Evolutionary conservation across 2,113 vertebrate species (phyloP), one percentile per base, ranked within the genome.

Genomic region (Brevimyrus niger): DNA sequence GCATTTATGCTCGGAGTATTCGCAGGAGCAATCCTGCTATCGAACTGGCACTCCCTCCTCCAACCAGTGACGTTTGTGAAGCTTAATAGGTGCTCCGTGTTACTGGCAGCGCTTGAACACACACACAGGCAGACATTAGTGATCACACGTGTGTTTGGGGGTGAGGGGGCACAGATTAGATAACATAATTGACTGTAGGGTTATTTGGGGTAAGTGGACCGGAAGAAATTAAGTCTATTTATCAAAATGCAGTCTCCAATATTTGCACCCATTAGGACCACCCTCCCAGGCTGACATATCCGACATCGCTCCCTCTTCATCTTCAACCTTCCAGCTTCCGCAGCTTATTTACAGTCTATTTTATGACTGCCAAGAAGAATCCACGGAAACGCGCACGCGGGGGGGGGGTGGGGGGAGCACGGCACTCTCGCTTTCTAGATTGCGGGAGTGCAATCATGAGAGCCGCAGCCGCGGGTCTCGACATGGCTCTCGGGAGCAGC

Each of bases 211-310:
- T 84, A 89, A 61, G 53, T 35, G 46, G 46, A 38, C 46, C 46
- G 38, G 51, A 55, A 89, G 44, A 80, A 88, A 48, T 86, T 10
- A 86, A 88, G 8, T 80, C 88, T 47, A 82, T 35, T 27, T 73
- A 88, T n/a, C 21, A 23, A 23, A 23, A 50, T 61, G 19, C 42
- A 65, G n/a, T 23, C 58, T 31, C 23, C 87, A 88, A 19, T 38
- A 86, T 86, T 69, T 69, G 82, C 82, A n/a, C 23, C 44, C 47
- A 86, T 48, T 4, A 48, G 44, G 4, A 86, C 23, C 83, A n/a
- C 21, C 44, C n/a, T 15, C n/a, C 47, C 46, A 31, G 46, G 44
- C 44, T 85, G 38, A 23, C 80, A 44, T 83, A 23, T n/a, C 80
- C 21, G 11, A 44, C 80, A 83, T 38, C 80, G 15, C 44, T 48